Evolutionary conservation across 1,140 invertebrate genomes (phyloP).

Genomic region (Nebria ingens): DNA sequence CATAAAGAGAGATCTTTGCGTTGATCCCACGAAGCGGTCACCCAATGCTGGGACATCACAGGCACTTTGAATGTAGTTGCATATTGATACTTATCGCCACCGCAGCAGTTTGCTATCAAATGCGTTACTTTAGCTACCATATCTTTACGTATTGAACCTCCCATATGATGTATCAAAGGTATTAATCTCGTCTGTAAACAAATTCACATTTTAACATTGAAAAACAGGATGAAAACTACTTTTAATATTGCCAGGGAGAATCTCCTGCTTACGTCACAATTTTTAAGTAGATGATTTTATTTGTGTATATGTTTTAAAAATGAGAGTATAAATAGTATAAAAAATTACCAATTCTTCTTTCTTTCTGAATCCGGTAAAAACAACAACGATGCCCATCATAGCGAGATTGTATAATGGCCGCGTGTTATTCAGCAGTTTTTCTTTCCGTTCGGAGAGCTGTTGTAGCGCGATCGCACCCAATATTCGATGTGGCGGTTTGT

Average conservation of each 20-base stretch:
- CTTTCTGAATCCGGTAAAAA: constrained; percentile 81
- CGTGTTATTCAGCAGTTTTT: constrained; percentile 55
- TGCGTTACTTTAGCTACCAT: constrained; percentile 82
- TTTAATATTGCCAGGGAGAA: constrained; percentile 4
- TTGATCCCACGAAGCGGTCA: constrained; percentile 72
- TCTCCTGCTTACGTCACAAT: neutral
- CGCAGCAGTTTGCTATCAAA: constrained; percentile 76
- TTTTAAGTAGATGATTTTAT: neutral
- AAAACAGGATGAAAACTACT: constrained; percentile 14
- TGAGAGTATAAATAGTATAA: neutral
- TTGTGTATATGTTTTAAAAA: neutral
- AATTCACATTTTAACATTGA: constrained; percentile 5
- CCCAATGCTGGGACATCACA: constrained; percentile 80
- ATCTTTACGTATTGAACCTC: constrained; percentile 83
- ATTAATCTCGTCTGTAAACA: constrained; percentile 63
- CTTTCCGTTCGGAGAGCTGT: constrained; percentile 58
- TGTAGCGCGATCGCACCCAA: constrained; percentile 66
- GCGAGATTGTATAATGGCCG: constrained; percentile 77
- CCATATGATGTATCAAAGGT: constrained; percentile 85
- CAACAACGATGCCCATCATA: constrained; percentile 76
- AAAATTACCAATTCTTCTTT: constrained; percentile 72
- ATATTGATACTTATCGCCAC: constrained; percentile 80
- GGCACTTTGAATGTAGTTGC: constrained; percentile 81
- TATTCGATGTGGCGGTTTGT: constrained; percentile 54
- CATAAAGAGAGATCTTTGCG: constrained; percentile 55